These are phyloP conservation scores for Phycodurus eques DNA, from an alignment of 2,113 vertebrate genomes.

Conservation along the genomic window DNA sequence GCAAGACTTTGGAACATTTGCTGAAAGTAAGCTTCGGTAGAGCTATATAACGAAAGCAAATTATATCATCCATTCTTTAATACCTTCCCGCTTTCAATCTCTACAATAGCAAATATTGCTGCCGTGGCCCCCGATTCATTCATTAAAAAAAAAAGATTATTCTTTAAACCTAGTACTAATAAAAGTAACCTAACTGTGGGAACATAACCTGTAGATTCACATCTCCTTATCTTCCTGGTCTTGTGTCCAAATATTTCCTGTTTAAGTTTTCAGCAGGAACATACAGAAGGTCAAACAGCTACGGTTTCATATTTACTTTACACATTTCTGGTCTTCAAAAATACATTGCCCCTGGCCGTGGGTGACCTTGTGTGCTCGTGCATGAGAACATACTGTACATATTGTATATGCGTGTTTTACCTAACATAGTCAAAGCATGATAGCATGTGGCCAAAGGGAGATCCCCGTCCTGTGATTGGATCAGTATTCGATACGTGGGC, in stretches of 20 bases:
- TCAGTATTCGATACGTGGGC: constrained; percentile 2
- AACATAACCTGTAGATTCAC: constrained; percentile 14
- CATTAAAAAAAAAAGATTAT: neutral
- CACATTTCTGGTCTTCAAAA: constrained; percentile 53
- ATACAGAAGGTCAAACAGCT: constrained; percentile 26
- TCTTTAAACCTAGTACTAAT: constrained; percentile 1
- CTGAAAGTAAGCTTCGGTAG: neutral
- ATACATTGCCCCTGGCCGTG: constrained; percentile 31
- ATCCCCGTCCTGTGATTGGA: constrained; percentile 16
- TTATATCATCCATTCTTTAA: neutral
- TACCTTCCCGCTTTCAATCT: neutral
- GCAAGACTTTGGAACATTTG: neutral
- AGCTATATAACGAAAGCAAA: neutral
- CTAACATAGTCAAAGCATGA: constrained; percentile 33
- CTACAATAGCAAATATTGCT: neutral
- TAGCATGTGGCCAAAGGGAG: constrained; percentile 8
- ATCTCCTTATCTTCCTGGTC: constrained; percentile 32
- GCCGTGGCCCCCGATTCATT: neutral
- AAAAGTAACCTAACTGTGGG: constrained; percentile 14
- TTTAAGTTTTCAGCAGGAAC: constrained; percentile 30
- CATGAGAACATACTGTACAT: constrained; percentile 28
- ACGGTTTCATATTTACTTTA: constrained; percentile 47
- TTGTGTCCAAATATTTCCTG: constrained; percentile 45
- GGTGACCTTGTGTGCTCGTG: constrained; percentile 41
- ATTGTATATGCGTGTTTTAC: constrained; percentile 33